Base-by-base conservation (phyloP, 2,888 invertebrate species). In the Rosalia funebris region DNA sequence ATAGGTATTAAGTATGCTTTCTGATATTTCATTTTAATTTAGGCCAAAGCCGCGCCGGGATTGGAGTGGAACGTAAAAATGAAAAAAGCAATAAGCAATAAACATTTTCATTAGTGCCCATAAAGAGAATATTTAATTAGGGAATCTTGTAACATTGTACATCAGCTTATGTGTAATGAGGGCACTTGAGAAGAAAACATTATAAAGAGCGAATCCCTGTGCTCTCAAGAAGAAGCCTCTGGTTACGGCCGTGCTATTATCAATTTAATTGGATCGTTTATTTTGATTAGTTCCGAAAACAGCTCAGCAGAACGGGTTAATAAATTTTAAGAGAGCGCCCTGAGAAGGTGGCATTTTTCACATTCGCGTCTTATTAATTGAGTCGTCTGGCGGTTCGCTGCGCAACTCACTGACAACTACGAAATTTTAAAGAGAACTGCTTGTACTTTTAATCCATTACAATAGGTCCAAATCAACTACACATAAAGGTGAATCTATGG, bases 221-320 rank as follows among this genome's bases (percentile, higher is more conserved):
- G 44, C 52, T 25, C 37, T 37, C 31, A 2, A 3, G 34, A 53
- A 47, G 50, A 45, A 52, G 55, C 37, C 47, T 53, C 63, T 42
- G 41, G 52, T 60, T 62, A 60, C 58, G 56, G 58, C 54, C 42
- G 57, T 53, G 65, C 65, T 63, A 67, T 70, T 70, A 70, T 62
- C 65, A 66, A 62, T 65, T 70, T 69, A 69, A 67, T 67, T 67
- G 67, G 63, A 62, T 68, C 67, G 65, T 69, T 69, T 70, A 67
- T 70, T 65, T 66, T 66, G 67, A 68, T 69, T 70, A 69, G 62
- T 67, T 65, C 60, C 64, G 59, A 63, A 66, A 63, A 60, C 58
- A 60, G 64, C 46, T 41, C 32, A 57, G 61, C 31, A 37, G 60
- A 57, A 62, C 65, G 65, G 63, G 66, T 69, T 67, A 65, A 65